Evolutionary conservation across 2,797 vertebrate species (phyloP).

Genomic region (Anniella stebbinsi): DNA sequence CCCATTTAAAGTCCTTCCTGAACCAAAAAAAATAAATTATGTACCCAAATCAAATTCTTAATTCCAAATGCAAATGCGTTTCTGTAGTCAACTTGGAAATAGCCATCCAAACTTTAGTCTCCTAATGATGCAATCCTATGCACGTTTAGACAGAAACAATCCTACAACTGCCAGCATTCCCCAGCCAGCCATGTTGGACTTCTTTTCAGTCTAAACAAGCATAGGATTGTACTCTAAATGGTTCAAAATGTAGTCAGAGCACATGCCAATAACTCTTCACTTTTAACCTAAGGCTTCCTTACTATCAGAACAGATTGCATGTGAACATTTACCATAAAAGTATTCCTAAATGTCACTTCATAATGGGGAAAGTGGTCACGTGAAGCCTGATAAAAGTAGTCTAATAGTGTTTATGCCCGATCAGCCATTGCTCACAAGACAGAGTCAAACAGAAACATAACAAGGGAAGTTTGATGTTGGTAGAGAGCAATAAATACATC

Average conservation of each 20-base stretch:
- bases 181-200: neutral
- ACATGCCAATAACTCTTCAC: neutral
- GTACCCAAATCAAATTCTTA: neutral
- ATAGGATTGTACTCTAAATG: neutral
- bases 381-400: neutral
- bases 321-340: neutral
- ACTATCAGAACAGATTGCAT: neutral
- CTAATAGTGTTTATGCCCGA: neutral
- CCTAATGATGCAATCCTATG: neutral
- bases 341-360: neutral
- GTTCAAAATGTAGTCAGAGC: neutral
- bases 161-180: no score
- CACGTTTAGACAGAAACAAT: neutral
- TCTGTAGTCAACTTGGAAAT: neutral
- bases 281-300: neutral
- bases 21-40: no score
- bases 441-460: neutral
- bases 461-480: slow-evolving; percentile 50
- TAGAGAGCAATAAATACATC: slow-evolving; percentile 32
- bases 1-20: neutral
- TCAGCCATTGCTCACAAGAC: neutral
- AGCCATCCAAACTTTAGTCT: neutral
- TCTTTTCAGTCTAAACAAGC: neutral
- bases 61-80: neutral
- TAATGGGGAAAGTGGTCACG: neutral